Evolutionary conservation across 2,888 invertebrate species (phyloP), one percentile per base, ranked within the genome.

Genomic region (Lymantria dispar): DNA sequence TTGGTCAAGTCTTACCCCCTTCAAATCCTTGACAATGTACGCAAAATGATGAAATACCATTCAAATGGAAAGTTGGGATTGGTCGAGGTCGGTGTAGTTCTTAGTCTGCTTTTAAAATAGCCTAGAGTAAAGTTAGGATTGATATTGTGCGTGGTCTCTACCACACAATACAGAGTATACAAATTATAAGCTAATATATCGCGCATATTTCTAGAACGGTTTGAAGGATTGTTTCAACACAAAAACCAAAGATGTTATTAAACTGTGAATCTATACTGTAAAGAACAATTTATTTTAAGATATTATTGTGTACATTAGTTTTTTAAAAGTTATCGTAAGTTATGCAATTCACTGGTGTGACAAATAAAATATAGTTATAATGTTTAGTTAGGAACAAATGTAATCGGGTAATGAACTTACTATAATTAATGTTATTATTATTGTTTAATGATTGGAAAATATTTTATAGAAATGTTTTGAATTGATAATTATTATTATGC

Each of bases 171-270:
- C 5, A 22, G 22, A 22, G 22, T 22, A 22, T 22, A 5, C 22
- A 22, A 22, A 22, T 22, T 22, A 3, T 22, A 22, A 22, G 22
- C 3, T n/a, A n/a, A n/a, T 37, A 9, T 11, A 29, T 48, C 22
- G 46, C 31, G 40, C 30, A 47, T 37, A 46, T 47, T 44, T 53
- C 45, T 45, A 38, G 13, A n/a, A 38, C 11, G n/a, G 38, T 38
- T 13, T 11, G 54, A 62, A 60, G 70, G 73, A 73, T 78, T 75
- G 71, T 51, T 62, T 60, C 56, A 78, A 62, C 68, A 70, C 72
- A 64, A 83, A n/a, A 83, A 86, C 88, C 88, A 89, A 89, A 89
- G 88, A 88, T 85, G 84, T 85, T 87, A 85, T 87, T 85, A 79
- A 58, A 77, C 77, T 72, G 59, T 71, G 68, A 65, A 76, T 63